Base-by-base conservation (phyloP, 2,888 invertebrate genomes). In the Meteorus cinctellus region DNA sequence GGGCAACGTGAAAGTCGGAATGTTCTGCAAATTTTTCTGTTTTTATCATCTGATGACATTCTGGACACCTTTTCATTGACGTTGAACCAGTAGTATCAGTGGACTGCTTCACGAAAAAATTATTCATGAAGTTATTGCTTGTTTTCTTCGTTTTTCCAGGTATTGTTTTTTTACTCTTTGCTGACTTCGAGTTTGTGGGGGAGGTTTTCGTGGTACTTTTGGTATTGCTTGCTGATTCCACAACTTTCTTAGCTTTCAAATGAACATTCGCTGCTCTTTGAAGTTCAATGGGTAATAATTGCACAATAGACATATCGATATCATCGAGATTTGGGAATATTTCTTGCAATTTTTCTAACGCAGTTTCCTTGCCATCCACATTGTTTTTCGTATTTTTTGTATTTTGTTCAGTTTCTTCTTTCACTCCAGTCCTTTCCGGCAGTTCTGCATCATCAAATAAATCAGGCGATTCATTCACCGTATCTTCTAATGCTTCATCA, bases 1-100 rank as follows among this genome's bases (percentile, higher is more conserved):
- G 92, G 5, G 98, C 98, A 83, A 95, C 92, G 88, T 98, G 98
- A 87, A 93, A 97, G 90, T 98, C 97, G 83, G 92, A 89, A 90
- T 97, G 97, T 85, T 96, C 95, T 0, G 91, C 87, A 82, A 94
- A 91, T 77, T 94, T 94, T 78, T 92, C 91, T 4, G 92, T 81
- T 14, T 91, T 87, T 72, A 97, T 90, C 78, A 88, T 90, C 85
- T 93, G 92, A 34, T 92, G 91, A 89, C 97, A 97, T 85, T 95
- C 93, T 0, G 91, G 82, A 89, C 97, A 97, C 62, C 87, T 89
- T 83, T 92, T 91, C 48, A 89, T 90, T 67, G 77, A 76, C 48
- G 84, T 84, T 80, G 91, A 90, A 31, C 80, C 71, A 59, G 77
- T 77, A 1, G 74, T 78, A 79, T 78, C 84, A 34, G 82, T 59